Evolutionary conservation across 2,888 invertebrate genomes (phyloP), one percentile per base, ranked within the genome.

Genomic region (Parnassius glacialis): DNA sequence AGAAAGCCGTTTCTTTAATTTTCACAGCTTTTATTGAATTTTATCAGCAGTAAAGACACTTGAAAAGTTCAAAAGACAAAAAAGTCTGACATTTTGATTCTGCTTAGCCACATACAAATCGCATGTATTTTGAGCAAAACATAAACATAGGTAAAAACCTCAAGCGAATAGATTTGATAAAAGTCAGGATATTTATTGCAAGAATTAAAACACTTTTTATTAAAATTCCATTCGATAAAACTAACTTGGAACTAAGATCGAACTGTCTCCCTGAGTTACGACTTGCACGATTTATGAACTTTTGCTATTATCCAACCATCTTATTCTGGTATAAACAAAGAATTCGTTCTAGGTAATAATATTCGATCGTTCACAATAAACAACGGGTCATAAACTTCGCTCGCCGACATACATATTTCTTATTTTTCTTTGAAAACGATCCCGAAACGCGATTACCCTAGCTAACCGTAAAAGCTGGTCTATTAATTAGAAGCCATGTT

Each of bases 381-480:
- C 81, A 85, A 83, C 81, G 74, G 74, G 59, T 77, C 78, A 80
- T 86, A 85, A 87, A 85, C 77, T 78, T 70, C 67, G 74, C 70
- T 64, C 63, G 68, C 76, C 78, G 84, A 80, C 84, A 80, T 79
- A 76, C 72, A 76, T 81, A 73, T 79, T 83, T 83, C 76, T 84
- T 83, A 59, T 84, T 84, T 86, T 87, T 83, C 84, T 85, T 83
- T 81, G 82, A 85, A 87, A 82, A 74, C 65, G 72, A 70, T 72
- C 71, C 70, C 70, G 70, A 74, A 74, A 75, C 71, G 55, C 59
- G 63, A 75, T 75, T 73, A 76, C 75, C 73, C 74, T 78, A 48
- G 13, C 48, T 48, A 48, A 70, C 77, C 81, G 77, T 87, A 83
- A 87, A 85, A 79, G 78, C 79, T 76, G 72, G 67, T 81, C 84